phyloP scores from a whole-genome alignment of 2,797 vertebrate genomes.

The Periparus ater region DNA sequence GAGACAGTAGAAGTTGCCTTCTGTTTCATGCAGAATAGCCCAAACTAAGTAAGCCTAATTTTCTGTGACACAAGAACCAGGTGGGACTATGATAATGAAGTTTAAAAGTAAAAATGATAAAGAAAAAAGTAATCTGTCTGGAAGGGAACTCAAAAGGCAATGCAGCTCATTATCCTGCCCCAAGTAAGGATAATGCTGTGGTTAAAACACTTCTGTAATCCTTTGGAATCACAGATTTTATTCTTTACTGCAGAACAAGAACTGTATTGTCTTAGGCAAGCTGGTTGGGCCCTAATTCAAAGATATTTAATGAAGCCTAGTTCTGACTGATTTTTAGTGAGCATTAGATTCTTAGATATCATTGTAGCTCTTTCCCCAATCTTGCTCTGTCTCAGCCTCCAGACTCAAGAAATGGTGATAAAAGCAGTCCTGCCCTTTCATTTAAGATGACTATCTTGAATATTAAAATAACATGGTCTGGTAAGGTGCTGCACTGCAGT shows the following conservation, averaged over 20 bases:
- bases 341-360: not conserved
- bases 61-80: constrained; percentile 32
- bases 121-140: constrained; percentile 16
- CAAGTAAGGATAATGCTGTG: not conserved
- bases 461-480: not conserved
- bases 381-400: not conserved
- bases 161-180: constrained; percentile 12
- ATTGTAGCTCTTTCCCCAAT: not conserved
- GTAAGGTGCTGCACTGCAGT: not conserved
- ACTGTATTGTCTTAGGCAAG: constrained; percentile 13
- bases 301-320: not conserved
- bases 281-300: not conserved
- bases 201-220: not conserved
- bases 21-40: constrained; percentile 36
- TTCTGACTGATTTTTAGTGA: not conserved
- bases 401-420: not conserved
- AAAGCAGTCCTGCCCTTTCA: not conserved
- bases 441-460: not conserved
- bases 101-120: constrained; percentile 46
- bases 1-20: constrained; percentile 52
- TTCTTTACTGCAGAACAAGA: constrained; percentile 9
- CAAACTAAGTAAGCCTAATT: constrained; percentile 44
- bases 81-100: constrained; percentile 46
- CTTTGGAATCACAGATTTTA: not conserved
- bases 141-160: not conserved